These are phyloP conservation scores for Ochropacha duplaris DNA, from an alignment of 2,888 invertebrate species.

Conservation along the genomic window DNA sequence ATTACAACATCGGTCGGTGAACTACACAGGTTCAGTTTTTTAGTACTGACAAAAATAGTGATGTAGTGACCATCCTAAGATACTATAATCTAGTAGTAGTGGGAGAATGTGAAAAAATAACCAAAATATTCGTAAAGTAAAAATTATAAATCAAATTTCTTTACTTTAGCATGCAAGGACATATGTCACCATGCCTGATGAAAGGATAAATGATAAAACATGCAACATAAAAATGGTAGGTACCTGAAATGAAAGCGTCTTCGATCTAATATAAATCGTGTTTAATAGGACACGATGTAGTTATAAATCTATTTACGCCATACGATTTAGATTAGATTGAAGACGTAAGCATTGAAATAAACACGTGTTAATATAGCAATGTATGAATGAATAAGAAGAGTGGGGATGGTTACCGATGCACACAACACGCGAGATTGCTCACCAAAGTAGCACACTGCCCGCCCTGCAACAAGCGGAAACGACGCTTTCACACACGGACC, in stretches of 20 bases:
- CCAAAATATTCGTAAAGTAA: slow-evolving; percentile 11
- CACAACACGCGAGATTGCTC: slow-evolving; percentile 97
- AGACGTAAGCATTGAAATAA: slow-evolving; percentile 60
- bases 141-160: slow-evolving; percentile 20
- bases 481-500: slow-evolving; percentile 67
- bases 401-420: slow-evolving; percentile 96
- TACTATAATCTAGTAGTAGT: slow-evolving; percentile 34
- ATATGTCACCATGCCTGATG: slow-evolving; percentile 46
- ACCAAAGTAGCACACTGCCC: slow-evolving; percentile 97
- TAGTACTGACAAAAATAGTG: background rate
- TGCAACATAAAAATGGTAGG: slow-evolving; percentile 68
- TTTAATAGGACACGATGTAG: slow-evolving; percentile 1
- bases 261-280: slow-evolving; percentile 45
- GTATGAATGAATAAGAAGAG: slow-evolving; percentile 85
- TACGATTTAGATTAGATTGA: slow-evolving; percentile 43
- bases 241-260: slow-evolving; percentile 53
- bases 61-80: slow-evolving; percentile 2
- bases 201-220: slow-evolving; percentile 60
- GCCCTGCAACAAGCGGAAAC: slow-evolving; percentile 88
- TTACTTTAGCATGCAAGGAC: slow-evolving; percentile 17
- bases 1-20: background rate
- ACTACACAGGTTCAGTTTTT: background rate
- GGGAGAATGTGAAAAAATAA: slow-evolving; percentile 26
- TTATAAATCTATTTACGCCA: background rate
- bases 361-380: slow-evolving; percentile 75